phyloP scores from a whole-genome alignment of 2,888 invertebrate species.

The Beris chalybata region DNA sequence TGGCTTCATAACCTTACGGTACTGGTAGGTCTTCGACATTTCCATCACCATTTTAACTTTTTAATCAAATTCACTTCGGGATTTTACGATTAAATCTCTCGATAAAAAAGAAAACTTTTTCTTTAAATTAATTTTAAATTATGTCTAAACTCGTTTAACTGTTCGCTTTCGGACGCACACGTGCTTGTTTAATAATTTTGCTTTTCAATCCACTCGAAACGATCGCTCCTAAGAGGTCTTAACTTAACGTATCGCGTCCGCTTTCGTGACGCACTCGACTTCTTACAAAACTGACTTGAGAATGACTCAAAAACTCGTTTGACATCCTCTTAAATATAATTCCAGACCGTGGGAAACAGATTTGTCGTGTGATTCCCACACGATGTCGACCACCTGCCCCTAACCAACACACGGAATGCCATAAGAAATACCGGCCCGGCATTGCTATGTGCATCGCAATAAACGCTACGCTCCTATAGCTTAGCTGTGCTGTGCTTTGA shows the following conservation, averaged over 20 bases:
- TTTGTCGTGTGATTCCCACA: conserved; percentile 50
- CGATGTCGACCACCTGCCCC: conserved; percentile 63
- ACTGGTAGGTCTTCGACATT: conserved; percentile 88
- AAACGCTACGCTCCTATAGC: not conserved
- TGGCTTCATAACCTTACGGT: conserved; percentile 93
- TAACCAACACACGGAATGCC: conserved; percentile 15
- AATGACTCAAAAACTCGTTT: conserved; percentile 55
- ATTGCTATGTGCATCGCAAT: not conserved
- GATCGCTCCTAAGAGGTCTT: conserved; percentile 19
- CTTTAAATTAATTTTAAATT: conserved; percentile 24
- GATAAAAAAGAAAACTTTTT: not conserved
- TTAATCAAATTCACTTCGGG: not conserved
- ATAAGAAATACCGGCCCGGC: conserved; percentile 19
- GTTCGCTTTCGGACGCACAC: conserved; percentile 8
- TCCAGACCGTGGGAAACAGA: conserved; percentile 46
- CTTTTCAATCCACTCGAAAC: conserved; percentile 26
- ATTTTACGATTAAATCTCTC: not conserved
- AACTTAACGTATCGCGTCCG: conserved; percentile 27
- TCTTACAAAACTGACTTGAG: conserved; percentile 47
- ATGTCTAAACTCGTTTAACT: conserved; percentile 26
- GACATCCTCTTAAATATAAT: conserved; percentile 48
- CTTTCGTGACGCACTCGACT: conserved; percentile 18
- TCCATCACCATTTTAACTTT: conserved; percentile 52
- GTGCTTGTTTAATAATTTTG: conserved; percentile 24
- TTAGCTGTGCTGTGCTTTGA: too few relatives aligned